phyloP scores from a whole-genome alignment of 2,113 vertebrate genomes.

The Cairina moschata region DNA sequence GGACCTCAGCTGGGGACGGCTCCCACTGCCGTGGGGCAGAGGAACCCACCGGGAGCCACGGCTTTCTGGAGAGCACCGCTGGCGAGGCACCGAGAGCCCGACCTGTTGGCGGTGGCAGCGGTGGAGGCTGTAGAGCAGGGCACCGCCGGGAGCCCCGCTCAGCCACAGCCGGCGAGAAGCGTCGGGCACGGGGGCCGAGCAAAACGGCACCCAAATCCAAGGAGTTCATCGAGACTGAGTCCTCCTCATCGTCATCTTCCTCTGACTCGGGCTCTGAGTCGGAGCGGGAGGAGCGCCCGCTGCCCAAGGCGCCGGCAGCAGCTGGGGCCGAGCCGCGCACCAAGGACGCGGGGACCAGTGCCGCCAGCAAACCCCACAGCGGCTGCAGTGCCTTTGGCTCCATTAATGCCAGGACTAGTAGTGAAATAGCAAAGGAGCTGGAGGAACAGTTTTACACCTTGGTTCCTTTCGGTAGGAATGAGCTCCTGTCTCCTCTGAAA shows the following conservation, averaged over 20 bases:
- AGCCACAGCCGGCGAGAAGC: constrained; percentile 64
- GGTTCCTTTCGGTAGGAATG: constrained; percentile 93
- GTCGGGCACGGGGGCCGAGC: constrained; percentile 69
- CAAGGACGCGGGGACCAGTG: constrained; percentile 60
- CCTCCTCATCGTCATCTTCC: constrained; percentile 80
- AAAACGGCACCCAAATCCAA: constrained; percentile 76
- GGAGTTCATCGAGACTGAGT: constrained; percentile 81
- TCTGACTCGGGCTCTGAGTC: constrained; percentile 86
- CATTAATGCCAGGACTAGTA: constrained; percentile 79
- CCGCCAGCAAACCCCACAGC: constrained; percentile 45
- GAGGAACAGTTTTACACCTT: constrained; percentile 92
- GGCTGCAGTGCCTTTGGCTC: constrained; percentile 65
- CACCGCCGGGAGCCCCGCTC: constrained; percentile 67
- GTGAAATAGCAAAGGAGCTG: constrained; percentile 82
- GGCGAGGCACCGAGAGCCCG: constrained; percentile 65
- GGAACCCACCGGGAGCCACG: constrained; percentile 51
- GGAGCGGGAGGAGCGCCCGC: constrained; percentile 70
- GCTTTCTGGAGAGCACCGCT: constrained; percentile 47
- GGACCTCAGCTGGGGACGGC: constrained; percentile 57
- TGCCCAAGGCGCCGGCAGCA: constrained; percentile 76
- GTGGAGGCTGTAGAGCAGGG: constrained; percentile 55
- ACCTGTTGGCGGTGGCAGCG: constrained; percentile 6
- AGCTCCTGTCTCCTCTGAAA: constrained; percentile 80
- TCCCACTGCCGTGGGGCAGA: constrained; percentile 60
- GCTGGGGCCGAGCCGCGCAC: constrained; percentile 68